Base-by-base conservation (phyloP, 2,797 vertebrate genomes). In the Limosa lapponica region DNA sequence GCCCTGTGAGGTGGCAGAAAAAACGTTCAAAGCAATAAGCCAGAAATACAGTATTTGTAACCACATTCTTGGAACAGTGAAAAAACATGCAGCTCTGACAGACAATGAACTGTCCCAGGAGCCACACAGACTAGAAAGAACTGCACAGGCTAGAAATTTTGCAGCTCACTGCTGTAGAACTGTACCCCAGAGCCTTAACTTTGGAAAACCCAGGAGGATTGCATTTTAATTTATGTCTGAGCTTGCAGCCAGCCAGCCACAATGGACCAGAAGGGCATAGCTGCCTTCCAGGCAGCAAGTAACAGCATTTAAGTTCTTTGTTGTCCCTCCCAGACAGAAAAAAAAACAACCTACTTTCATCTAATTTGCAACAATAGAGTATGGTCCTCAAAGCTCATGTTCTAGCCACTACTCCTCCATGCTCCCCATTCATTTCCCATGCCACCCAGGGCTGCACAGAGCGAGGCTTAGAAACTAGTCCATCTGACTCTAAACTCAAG, bases 101-200 rank as follows among this genome's bases (percentile, higher is more conserved):
- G 73, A 90, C 89, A 92, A 83, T 58, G 82, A 95, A 82, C 43
- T 62, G 72, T 75, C 93, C 87, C 7, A 10, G 78, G 87, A 96
- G 67, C 49, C 65, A 61, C 71, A 78, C 59, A 82, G 84, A 69
- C 74, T 44, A 61, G 52, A 87, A 81, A 24, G 69, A 90, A 57
- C 73, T 48, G 88, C 77, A 66, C 58, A 77, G 51, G 46, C 22
- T 28, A 96, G 82, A 90, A 46, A 69, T 79, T 66, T 36, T 78
- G 71, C 72, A 92, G 79, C 87, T 88, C 54, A 22, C 69, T 91
- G 62, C 16, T 46, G 54, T 8, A 93, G 65, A 86, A 62, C 79
- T 41, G 32, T 82, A 80, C 55, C 85, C 70, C 36, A 34, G 36
- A 28, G 32, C 61, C 71, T 73, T 23, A 64, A 32, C 8, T 28